Evolutionary conservation across 2,888 invertebrate genomes (phyloP).

Genomic region (Nomada lathburiana): DNA sequence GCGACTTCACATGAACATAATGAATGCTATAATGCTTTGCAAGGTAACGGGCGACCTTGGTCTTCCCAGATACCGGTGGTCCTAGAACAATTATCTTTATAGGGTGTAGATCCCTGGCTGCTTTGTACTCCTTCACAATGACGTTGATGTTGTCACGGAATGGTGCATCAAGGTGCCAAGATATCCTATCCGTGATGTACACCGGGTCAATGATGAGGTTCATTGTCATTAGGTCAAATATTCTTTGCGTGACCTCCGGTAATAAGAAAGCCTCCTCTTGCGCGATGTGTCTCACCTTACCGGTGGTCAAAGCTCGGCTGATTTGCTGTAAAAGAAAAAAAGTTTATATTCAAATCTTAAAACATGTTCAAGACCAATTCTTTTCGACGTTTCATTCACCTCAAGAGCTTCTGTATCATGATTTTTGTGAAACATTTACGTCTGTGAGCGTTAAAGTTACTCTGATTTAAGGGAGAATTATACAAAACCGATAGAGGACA

Average conservation of each 20-base stretch:
- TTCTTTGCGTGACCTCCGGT: slow-evolving; percentile 86
- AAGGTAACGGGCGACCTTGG: slow-evolving; percentile 86
- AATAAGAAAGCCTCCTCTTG: slow-evolving; percentile 87
- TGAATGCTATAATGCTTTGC: slow-evolving; percentile 86
- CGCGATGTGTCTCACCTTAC: slow-evolving; percentile 86
- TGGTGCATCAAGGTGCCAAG: slow-evolving; percentile 86
- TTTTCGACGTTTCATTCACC: too few relatives aligned
- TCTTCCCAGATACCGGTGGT: slow-evolving; percentile 89
- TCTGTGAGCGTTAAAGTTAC: too few relatives aligned
- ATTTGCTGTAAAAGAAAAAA: slow-evolving; percentile 79
- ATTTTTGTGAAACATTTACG: too few relatives aligned
- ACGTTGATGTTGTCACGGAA: slow-evolving; percentile 85
- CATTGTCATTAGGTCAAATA: slow-evolving; percentile 86
- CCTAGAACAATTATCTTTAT: slow-evolving; percentile 88
- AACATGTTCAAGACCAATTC: too few relatives aligned
- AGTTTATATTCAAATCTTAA: too few relatives aligned
- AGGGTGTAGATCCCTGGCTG: slow-evolving; percentile 86
- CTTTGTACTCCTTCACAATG: slow-evolving; percentile 83
- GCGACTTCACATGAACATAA: slow-evolving; percentile 86
- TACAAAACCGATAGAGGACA: too few relatives aligned
- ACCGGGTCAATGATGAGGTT: slow-evolving; percentile 87
- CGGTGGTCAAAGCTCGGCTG: slow-evolving; percentile 85
- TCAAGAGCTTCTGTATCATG: too few relatives aligned
- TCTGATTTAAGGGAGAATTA: too few relatives aligned
- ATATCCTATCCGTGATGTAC: slow-evolving; percentile 85